Evolutionary conservation across 2,888 invertebrate genomes (phyloP), one percentile per base, ranked within the genome.

Genomic region (Stratiomys singularior): DNA sequence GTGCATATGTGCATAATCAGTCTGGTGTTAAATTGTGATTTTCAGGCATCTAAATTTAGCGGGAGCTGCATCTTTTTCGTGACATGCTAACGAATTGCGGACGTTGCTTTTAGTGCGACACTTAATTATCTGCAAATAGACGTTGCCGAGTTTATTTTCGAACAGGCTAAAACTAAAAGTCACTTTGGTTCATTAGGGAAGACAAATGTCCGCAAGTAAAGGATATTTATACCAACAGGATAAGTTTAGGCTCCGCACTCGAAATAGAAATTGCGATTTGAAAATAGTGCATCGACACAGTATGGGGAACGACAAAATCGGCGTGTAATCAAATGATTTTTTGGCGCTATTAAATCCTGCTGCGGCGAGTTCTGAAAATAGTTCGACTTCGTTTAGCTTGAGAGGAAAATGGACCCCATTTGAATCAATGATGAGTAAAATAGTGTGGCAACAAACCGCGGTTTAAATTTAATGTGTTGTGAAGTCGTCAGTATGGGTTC

Each of bases 51-150:
- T 69, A 69, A 47, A 69, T 46, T 69, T 69, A 69, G 69, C n/a
- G 23, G 15, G 52, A 0, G 25, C 71, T 58, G 44, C 60, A 74
- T 74, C 74, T 74, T 37, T n/a, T 27, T 5, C 67, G 37, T 58
- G 58, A 37, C 58, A 18, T 30, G 60, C 74, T 74, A 74, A 74
- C 21, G 23, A 37, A 74, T 60, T 30, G 44, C 11, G 37, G 23
- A 37, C 30, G 30, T 74, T 60, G 74, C 2, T 28, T 52, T 47
- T 25, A 71, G 13, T 30, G 56, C 30, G 74, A 60, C 74, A 74
- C 60, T 58, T 18, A 60, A 58, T 74, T 58, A 60, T 74, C 74
- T 44, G 23, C 44, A 74, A 74, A 74, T 74, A 74, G 74, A 74
- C 37, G 15, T 11, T 56, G 56, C 13, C 7, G 56, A 30, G n/a